phyloP scores from a whole-genome alignment of 2,113 vertebrate genomes.

The Phalacrocorax carbo region DNA sequence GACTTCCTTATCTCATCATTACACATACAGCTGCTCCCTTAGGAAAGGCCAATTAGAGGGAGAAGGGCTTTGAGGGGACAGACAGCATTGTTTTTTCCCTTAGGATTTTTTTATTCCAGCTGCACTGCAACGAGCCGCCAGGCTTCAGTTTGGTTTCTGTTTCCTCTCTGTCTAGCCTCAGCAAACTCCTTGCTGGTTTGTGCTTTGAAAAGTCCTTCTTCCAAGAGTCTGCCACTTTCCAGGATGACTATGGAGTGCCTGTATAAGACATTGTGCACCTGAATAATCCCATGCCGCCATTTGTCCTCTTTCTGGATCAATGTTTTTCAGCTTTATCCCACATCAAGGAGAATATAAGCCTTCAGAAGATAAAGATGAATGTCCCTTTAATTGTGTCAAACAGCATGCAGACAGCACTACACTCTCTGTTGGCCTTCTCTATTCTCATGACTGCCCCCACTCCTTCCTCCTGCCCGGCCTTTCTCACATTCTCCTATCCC shows the following conservation, averaged over 20 bases:
- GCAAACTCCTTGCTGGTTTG: neutral
- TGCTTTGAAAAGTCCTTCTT: neutral
- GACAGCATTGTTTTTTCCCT: neutral
- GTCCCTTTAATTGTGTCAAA: neutral
- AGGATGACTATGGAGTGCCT: neutral
- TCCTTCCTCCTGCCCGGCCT: neutral
- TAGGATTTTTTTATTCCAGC: neutral
- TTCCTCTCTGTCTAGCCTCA: neutral
- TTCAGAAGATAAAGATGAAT: neutral
- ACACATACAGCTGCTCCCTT: neutral
- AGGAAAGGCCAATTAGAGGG: neutral
- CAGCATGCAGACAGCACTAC: neutral
- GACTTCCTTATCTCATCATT: neutral
- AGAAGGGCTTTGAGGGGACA: neutral
- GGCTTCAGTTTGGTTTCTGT: neutral
- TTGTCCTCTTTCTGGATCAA: neutral
- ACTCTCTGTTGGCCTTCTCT: neutral
- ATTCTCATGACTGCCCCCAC: neutral
- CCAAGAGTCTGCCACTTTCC: neutral
- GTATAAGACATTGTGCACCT: neutral
- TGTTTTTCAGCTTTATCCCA: neutral
- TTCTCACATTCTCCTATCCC: neutral
- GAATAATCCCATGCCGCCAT: neutral
- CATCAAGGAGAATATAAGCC: neutral
- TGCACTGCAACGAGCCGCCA: neutral